Evolutionary conservation across 1,140 invertebrate genomes (phyloP).

Genomic region (Adoxophyes honmai): DNA sequence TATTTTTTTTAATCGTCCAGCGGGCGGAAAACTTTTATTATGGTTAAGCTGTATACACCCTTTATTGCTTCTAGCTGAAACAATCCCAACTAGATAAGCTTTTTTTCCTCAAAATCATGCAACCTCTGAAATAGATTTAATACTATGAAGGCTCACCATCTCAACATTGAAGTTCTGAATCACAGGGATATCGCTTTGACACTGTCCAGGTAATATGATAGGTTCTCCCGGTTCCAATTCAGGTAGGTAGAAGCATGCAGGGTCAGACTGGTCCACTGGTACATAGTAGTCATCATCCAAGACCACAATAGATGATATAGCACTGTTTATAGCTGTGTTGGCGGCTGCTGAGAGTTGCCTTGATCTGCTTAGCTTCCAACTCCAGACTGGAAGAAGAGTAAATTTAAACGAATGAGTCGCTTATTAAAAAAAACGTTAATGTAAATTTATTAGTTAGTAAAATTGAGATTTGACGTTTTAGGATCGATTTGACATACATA

Average conservation of each 20-base stretch:
- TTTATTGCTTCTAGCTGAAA: no score
- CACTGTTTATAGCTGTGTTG: slow-evolving; percentile 28
- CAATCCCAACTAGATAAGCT: no score
- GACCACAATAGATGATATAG: slow-evolving; percentile 30
- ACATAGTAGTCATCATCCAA: slow-evolving; percentile 40
- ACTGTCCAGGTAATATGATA: slow-evolving; percentile 51
- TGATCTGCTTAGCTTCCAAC: slow-evolving; percentile 52
- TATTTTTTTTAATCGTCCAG: no score
- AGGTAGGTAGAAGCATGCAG: slow-evolving; percentile 54
- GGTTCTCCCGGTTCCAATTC: slow-evolving; percentile 34
- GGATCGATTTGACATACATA: no score
- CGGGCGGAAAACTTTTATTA: no score
- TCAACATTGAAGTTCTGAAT: slow-evolving; percentile 43
- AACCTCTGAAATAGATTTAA: no score
- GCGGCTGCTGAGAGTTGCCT: slow-evolving; percentile 27
- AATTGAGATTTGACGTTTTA: no score
- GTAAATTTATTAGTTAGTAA: no score
- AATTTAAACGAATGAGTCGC: background rate
- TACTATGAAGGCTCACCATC: slow-evolving; percentile 40
- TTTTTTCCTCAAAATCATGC: no score
- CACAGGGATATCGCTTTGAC: slow-evolving; percentile 40
- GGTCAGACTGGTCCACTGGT: slow-evolving; percentile 31
- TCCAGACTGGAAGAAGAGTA: slow-evolving; percentile 32
- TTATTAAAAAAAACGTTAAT: no score
- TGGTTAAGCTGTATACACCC: no score